A percentile compares a stretch with the other conserved stretches of the same genome.
phyloP scores from a whole-genome alignment of 2,888 invertebrate genomes.

The Drosophila cognata region DNA sequence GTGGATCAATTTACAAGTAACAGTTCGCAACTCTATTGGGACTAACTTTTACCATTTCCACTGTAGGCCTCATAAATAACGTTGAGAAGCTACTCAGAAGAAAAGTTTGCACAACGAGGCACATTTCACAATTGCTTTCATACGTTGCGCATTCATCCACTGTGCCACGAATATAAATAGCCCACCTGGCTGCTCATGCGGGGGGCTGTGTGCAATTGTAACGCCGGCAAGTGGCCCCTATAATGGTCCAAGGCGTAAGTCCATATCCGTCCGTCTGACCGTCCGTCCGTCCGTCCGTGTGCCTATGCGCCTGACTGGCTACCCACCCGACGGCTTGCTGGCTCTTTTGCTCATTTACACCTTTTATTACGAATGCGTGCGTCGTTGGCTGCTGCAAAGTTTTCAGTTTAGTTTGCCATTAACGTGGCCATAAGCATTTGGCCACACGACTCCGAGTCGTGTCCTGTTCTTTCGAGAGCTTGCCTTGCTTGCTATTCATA shows the following conservation, averaged over 20 bases:
- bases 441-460: slow-evolving; percentile 43
- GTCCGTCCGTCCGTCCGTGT: slow-evolving; percentile 28
- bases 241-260: slow-evolving; percentile 78
- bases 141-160: slow-evolving; percentile 35
- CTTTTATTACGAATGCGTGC: slow-evolving; percentile 80
- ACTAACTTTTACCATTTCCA: background rate
- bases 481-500: slow-evolving; percentile 75
- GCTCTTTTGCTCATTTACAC: slow-evolving; percentile 81
- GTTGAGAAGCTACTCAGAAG: background rate
- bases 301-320: slow-evolving; percentile 61
- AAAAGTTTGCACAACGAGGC: slow-evolving; percentile 7
- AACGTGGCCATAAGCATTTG: slow-evolving; percentile 77
- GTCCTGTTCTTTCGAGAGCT: slow-evolving; percentile 24
- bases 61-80: slow-evolving; percentile 14
- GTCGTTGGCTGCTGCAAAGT: slow-evolving; percentile 72
- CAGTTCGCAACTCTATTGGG: slow-evolving; percentile 6
- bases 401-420: slow-evolving; percentile 80
- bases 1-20: background rate
- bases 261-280: slow-evolving; percentile 56
- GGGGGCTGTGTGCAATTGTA: slow-evolving; percentile 29
- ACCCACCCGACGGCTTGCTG: slow-evolving; percentile 27
- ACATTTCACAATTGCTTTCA: slow-evolving; percentile 11
- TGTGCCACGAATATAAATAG: slow-evolving; percentile 51
- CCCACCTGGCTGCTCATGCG: slow-evolving; percentile 24
- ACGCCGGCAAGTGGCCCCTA: slow-evolving; percentile 74